phyloP scores from a whole-genome alignment of 2,888 invertebrate species.

The Polietes domitor region DNA sequence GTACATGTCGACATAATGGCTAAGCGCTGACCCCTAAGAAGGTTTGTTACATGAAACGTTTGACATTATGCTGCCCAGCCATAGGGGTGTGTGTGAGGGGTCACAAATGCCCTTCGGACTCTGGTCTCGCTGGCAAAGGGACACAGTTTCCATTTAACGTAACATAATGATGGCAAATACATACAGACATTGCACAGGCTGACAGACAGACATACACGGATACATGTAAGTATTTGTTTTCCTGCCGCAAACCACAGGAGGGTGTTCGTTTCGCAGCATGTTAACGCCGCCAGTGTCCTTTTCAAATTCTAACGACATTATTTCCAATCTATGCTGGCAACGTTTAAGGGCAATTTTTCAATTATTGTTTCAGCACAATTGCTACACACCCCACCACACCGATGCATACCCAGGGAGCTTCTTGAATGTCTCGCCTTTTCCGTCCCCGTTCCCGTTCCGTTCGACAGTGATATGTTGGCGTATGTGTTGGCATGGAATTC shows the following conservation, averaged over 20 bases:
- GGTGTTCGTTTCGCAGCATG: constrained; percentile 41
- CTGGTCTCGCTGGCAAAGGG: not conserved
- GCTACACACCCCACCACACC: not conserved
- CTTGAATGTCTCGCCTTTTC: constrained; percentile 12
- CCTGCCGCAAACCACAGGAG: constrained; percentile 39
- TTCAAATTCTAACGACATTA: constrained; percentile 44
- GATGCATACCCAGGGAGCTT: not conserved
- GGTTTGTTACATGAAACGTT: constrained; percentile 41
- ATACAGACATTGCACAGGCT: not conserved
- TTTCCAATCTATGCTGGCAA: constrained; percentile 31
- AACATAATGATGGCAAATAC: constrained; percentile 34
- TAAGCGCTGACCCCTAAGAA: constrained; percentile 40
- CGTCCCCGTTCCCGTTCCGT: constrained; percentile 1
- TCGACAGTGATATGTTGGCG: constrained; percentile 15
- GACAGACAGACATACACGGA: too few relatives aligned
- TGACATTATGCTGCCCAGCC: not conserved
- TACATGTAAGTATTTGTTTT: constrained; percentile 14
- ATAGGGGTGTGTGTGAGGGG: constrained; percentile 35
- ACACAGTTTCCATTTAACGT: constrained; percentile 30
- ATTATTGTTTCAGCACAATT: constrained; percentile 55
- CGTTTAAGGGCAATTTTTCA: constrained; percentile 62
- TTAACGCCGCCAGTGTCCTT: constrained; percentile 17
- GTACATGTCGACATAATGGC: not conserved
- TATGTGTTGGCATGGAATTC: constrained; percentile 68
- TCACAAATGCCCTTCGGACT: constrained; percentile 41